Percentiles rank a stretch among this genome's conserved stretches.
phyloP scores from a whole-genome alignment of 1,140 invertebrate species.

The Amyelois transitella region DNA sequence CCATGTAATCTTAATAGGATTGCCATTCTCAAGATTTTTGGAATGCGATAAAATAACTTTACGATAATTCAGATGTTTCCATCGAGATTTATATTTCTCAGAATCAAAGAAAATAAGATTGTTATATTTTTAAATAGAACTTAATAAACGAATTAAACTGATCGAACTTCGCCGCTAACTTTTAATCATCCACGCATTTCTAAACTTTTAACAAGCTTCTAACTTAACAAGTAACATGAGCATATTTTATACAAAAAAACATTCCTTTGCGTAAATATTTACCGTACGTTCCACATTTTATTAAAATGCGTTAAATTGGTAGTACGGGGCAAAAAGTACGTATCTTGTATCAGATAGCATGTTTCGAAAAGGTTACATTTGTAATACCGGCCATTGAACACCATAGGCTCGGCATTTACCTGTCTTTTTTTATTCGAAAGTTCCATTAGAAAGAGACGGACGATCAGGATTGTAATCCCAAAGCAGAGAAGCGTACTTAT shows the following conservation, averaged over 20 bases:
- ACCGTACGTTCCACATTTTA: background rate
- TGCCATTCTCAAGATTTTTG: constrained; percentile 1
- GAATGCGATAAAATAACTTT: background rate
- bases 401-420: constrained; percentile 48
- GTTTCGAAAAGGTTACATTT: constrained; percentile 2
- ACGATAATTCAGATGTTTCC: background rate
- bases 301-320: background rate
- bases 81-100: background rate
- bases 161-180: background rate
- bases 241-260: background rate
- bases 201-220: background rate
- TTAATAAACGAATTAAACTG: no score
- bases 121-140: no score
- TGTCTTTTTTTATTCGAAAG: constrained; percentile 52
- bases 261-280: background rate
- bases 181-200: background rate
- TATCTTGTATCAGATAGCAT: background rate
- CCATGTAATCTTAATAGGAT: constrained; percentile 5
- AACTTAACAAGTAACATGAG: background rate
- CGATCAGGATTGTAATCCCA: constrained; percentile 37
- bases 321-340: background rate
- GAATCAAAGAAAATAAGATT: no score
- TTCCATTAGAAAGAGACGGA: constrained; percentile 46
- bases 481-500: constrained; percentile 50
- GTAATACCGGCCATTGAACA: constrained; percentile 19